Base-by-base conservation (phyloP, 1,140 invertebrate species). In the Ruditapes philippinarum region DNA sequence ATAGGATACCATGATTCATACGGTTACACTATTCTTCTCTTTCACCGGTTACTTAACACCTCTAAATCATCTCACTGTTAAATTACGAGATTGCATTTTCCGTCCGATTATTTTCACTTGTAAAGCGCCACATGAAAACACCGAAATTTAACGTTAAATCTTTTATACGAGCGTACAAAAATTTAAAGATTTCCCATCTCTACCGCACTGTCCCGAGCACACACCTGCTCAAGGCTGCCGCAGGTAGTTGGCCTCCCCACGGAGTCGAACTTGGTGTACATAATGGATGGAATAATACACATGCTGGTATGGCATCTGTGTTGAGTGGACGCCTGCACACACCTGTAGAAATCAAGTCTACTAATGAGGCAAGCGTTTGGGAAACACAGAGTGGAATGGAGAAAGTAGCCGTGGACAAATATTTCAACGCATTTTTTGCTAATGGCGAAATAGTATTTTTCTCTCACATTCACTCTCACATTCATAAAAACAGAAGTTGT, bases 81-180 rank as follows among this genome's bases (percentile, higher is more conserved):
- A 86, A 86, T 86, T 86, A 54, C 73, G 74, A 86, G 84, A 78
- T 86, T 86, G 62, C 73, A 68, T 78, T 86, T 86, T 86, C 84
- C 70, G 57, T 28, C 68, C 49, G 74, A 86, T 86, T 86, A 78
- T 78, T 76, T n/a, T 31, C 19, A 33, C 17, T 86, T 86, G 84
- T 86, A 78, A 60, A 78, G 70, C 68, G 22, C 84, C 65, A 12
- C 84, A 33, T 65, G 84, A 86, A 86, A 86, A 86, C 84, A 60
- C 40, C 28, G 36, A 40, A n/a, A 54, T n/a, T 62, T 4, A 62
- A 62, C 25, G 70, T 38, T 57, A 78, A 86, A 70, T 78, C 49
- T 40, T 62, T 70, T 40, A 49, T n/a, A n/a, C 49, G 45, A 57
- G 42, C 45, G 42, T 78, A 68, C 70, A 74, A 62, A 49, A 31